phyloP scores from a whole-genome alignment of 1,140 invertebrate species.

The Ephestia elutella region DNA sequence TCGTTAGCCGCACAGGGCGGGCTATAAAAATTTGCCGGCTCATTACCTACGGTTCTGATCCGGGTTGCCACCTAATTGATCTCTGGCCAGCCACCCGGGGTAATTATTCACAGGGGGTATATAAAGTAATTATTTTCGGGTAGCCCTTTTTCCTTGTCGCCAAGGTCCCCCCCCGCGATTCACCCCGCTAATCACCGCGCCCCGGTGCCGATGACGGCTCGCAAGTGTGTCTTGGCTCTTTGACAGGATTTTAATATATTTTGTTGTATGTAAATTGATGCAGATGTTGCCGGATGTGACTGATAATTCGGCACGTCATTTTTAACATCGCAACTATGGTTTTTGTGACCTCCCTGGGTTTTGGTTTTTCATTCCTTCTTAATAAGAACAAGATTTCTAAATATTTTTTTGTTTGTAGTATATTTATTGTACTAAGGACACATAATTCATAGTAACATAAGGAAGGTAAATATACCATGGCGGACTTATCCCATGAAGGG shows the following conservation, averaged over 20 bases:
- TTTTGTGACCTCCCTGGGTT: background rate
- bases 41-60: slow-evolving; percentile 53
- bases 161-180: slow-evolving; percentile 18
- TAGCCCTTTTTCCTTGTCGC: slow-evolving; percentile 68
- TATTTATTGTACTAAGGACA: no score
- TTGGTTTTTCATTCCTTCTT: background rate
- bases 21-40: slow-evolving; percentile 54
- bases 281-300: slow-evolving; percentile 38
- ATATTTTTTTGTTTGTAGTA: no score
- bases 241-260: slow-evolving; percentile 72
- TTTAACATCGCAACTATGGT: slow-evolving; percentile 20
- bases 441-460: no score
- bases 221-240: slow-evolving; percentile 51
- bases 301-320: slow-evolving; percentile 35
- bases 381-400: no score
- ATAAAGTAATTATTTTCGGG: slow-evolving; percentile 65
- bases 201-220: slow-evolving; percentile 61
- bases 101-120: slow-evolving; percentile 67
- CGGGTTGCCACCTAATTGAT: slow-evolving; percentile 62
- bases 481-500: no score
- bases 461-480: no score
- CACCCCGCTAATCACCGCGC: slow-evolving; percentile 49
- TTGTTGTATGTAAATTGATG: slow-evolving; percentile 65
- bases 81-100: slow-evolving; percentile 38
- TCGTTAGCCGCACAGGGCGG: background rate